Conservation (phyloP, 2,888 invertebrate species). For the Tinea trinotella region DNA sequence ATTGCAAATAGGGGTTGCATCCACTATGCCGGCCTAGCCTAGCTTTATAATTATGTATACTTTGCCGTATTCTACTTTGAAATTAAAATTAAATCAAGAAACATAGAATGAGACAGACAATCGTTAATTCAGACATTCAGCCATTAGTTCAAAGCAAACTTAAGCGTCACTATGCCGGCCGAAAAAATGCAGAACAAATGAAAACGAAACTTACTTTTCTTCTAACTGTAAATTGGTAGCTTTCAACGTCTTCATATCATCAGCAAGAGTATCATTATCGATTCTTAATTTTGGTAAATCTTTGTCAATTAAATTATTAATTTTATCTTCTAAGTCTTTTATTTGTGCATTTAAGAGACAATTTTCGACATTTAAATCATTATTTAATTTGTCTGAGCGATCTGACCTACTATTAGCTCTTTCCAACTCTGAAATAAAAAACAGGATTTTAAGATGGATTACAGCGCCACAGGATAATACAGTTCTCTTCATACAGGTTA, state of each 20-base stretch:
- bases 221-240: constrained; percentile 42
- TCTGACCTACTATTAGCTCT: constrained; percentile 20
- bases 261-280: constrained; percentile 33
- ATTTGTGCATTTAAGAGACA: constrained; percentile 35
- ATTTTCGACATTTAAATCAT: constrained; percentile 34
- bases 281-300: constrained; percentile 37
- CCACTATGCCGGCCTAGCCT: too few species aligned
- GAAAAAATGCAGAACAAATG: neutral
- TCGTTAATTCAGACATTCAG: too few species aligned
- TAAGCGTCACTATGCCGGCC: too few species aligned
- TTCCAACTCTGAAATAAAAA: constrained; percentile 26
- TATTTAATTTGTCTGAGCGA: constrained; percentile 27
- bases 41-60: too few species aligned
- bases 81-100: too few species aligned
- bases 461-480: too few species aligned
- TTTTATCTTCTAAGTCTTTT: constrained; percentile 35
- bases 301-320: constrained; percentile 33
- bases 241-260: constrained; percentile 34
- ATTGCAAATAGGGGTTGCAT: too few species aligned
- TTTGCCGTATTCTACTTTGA: too few species aligned
- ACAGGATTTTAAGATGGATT: too few species aligned
- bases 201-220: constrained; percentile 7
- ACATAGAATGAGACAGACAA: too few species aligned
- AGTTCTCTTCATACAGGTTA: too few species aligned
- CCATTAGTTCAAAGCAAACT: too few species aligned